Percentiles rank a stretch among this genome's conserved stretches.
phyloP scores from a whole-genome alignment of 2,797 vertebrate genomes.

The Rhadinocentrus ornatus region DNA sequence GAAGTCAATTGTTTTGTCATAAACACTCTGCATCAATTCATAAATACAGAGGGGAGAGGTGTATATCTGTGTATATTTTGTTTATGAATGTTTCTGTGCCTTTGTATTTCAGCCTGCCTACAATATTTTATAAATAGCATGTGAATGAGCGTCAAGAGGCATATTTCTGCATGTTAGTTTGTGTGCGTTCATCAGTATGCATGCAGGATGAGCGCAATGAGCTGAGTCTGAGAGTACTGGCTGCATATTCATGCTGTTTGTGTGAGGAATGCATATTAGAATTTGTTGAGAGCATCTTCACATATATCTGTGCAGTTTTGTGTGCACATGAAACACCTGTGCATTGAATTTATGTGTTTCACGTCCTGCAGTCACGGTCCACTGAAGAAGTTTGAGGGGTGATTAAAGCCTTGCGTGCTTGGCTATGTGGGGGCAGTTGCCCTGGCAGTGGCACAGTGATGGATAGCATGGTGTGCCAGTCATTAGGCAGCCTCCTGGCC shows the following conservation, averaged over 20 bases:
- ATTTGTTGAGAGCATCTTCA: conserved; percentile 36
- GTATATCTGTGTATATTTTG: conserved; percentile 42
- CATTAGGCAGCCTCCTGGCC: conserved; percentile 86
- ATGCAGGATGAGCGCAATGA: conserved; percentile 71
- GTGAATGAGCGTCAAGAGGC: conserved; percentile 78
- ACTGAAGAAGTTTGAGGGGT: conserved; percentile 57
- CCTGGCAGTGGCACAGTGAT: conserved; percentile 82
- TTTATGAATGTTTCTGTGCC: conserved; percentile 58
- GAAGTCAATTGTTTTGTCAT: conserved; percentile 76
- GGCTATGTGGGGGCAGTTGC: conserved; percentile 70
- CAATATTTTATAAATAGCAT: conserved; percentile 74
- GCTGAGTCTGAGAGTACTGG: conserved; percentile 65
- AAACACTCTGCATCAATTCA: conserved; percentile 73
- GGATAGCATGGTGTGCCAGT: conserved; percentile 82
- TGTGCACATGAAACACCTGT: conserved; percentile 27
- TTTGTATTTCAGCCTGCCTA: conserved; percentile 63
- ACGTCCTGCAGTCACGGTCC: conserved; percentile 33
- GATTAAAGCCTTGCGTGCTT: conserved; percentile 72
- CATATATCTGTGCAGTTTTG: conserved; percentile 33
- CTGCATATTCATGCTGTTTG: conserved; percentile 68
- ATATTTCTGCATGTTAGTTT: conserved; percentile 65
- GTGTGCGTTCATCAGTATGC: conserved; percentile 67
- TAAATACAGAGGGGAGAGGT: conserved; percentile 55
- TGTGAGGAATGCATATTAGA: conserved; percentile 36
- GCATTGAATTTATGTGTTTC: conserved; percentile 25